Conservation (phyloP, 2,888 invertebrate genomes). For the Pyrrhia umbra region DNA sequence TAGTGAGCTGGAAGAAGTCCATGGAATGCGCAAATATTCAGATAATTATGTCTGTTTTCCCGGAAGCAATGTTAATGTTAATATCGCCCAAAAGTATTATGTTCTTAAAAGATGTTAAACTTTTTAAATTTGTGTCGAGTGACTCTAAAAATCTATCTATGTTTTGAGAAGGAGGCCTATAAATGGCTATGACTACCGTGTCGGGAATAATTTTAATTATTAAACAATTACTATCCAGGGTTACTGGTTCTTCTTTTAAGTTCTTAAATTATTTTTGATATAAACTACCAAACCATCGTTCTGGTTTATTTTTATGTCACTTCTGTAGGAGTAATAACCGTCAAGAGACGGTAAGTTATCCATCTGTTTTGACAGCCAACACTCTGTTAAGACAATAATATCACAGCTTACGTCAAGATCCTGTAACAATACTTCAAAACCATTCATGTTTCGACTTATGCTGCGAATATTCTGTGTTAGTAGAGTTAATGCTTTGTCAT, state of each 20-base stretch:
- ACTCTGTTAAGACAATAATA: slow-evolving; percentile 2
- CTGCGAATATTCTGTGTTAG: slow-evolving; percentile 4
- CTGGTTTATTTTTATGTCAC: not conserved
- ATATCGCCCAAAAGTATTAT: not conserved
- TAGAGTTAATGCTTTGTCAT: not conserved
- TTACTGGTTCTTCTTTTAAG: not conserved
- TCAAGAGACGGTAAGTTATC: not conserved
- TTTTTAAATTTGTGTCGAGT: not conserved
- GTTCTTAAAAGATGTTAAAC: not conserved
- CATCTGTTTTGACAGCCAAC: not conserved
- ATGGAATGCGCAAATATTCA: slow-evolving; percentile 4
- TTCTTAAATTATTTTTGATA: not conserved
- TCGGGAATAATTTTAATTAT: not conserved
- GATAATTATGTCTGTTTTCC: not conserved
- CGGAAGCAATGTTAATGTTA: not conserved
- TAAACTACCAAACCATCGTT: slow-evolving; percentile 2
- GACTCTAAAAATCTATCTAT: not conserved
- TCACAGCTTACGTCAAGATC: slow-evolving; percentile 1
- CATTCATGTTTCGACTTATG: not conserved
- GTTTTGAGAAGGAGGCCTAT: not conserved
- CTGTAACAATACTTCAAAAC: slow-evolving; percentile 5
- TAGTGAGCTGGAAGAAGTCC: not conserved
- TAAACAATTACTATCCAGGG: not conserved
- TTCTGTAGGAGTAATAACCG: not conserved
- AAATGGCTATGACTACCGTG: not conserved